Evolutionary conservation across 1,140 invertebrate species (phyloP), one percentile per base, ranked within the genome.

Genomic region (Hirudo medicinalis): DNA sequence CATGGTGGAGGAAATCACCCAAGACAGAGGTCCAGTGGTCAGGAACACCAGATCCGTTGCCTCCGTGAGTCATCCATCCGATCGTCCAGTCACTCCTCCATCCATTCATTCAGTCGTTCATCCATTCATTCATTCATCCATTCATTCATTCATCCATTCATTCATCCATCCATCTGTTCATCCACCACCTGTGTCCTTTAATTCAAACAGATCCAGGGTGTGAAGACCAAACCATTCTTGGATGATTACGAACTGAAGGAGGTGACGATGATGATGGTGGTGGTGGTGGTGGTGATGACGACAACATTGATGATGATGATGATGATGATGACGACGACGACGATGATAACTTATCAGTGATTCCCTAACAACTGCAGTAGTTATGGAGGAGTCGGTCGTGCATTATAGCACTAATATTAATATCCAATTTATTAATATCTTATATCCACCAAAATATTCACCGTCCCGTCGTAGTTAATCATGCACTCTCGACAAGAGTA

Each of bases 171-270:
- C 36, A n/a, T 13, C 15, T 5, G 5, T n/a, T 36, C 25, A 4
- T 5, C 4, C 19, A 8, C 8, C 9, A 8, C 9, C 25, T 40
- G n/a, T 32, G 22, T 25, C 57, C 17, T 71, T 53, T 19, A 25
- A 17, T 36, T 15, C 29, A 20, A 57, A 69, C 29, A 49, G 81
- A 69, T 79, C 79, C 71, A 49, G 43, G 81, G 80, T 71, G 80
- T 88, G 32, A 88, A 88, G 78, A 79, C 82, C 8, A 84, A 82
- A 67, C 79, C 79, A 6, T 85, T 90, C 73, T 80, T 80, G 19
- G 88, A 90, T 73, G 90, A 91, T 74, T 91, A 91, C 80, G 87
- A 89, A 76, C 75, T 93, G 72, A 80, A 82, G 76, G 83, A 85
- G 76, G 81, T 82, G 85, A 86, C 11, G 43, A 49, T 49, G 15